Base-by-base conservation (phyloP, 2,888 invertebrate species). In the Hyposoter didymator region DNA sequence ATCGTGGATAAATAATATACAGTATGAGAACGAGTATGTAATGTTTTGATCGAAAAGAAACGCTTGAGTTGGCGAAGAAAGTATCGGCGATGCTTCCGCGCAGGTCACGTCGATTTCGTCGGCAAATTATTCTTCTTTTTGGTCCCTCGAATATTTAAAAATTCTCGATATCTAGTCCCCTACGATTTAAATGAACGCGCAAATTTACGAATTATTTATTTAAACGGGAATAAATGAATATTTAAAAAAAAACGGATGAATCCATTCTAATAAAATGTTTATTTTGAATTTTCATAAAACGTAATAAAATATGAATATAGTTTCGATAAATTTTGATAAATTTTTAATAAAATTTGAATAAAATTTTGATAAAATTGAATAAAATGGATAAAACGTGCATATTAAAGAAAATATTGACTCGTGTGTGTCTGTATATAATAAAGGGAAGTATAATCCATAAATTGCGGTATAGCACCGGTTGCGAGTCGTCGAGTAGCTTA, bases 51-150 rank as follows among this genome's bases (percentile, higher is more conserved):
- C 76, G 76, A 52, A 73, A 80, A 79, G 79, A 85, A 85, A 85
- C 79, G 85, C 82, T 76, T 52, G 79, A 69, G 52, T 82, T 85
- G 62, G 72, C 76, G 73, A 85, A 83, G 85, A 83, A 85, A 85
- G 85, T 85, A 62, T 32, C 62, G 35, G 4, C 75, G 81, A 82
- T 62, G 45, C 62, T 43, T 62, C n/a, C 64, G 59, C 49, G 4
- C 35, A 35, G 69, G 72, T 43, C 52, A 12, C 70, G 75, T 62
- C 28, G 70, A 79, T 72, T 79, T 75, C 43, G 78, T 69, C 49
- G 74, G 75, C 67, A 64, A 66, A 45, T 59, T 52, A 28, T 78
- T 52, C 66, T 72, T 45, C 59, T 39, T 12, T 12, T 52, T 66
- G 47, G 64, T 32, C 35, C 62, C n/a, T 52, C 7, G 5, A 17